Conservation (phyloP, 2,113 vertebrate genomes). For the Progne subis region DNA sequence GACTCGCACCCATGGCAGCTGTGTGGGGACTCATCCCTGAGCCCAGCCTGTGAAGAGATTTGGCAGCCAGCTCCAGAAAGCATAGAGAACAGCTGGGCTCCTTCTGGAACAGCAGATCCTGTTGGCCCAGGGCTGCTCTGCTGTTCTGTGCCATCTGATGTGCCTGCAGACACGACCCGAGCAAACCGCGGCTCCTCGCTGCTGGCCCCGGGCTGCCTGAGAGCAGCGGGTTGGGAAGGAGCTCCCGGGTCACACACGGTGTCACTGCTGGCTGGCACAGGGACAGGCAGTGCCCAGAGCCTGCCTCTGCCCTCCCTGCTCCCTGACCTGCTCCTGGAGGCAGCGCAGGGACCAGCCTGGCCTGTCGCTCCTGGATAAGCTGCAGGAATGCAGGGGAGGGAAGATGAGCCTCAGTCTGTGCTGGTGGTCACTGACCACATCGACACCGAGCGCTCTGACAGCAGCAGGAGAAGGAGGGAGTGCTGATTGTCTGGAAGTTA, state of each 20-base stretch:
- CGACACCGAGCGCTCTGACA: background rate
- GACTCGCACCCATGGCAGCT: background rate
- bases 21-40: background rate
- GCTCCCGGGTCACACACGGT: background rate
- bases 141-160: background rate
- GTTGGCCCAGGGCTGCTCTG: constrained; percentile 3
- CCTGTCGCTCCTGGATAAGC: background rate
- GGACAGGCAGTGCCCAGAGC: background rate
- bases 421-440: background rate
- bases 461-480: background rate
- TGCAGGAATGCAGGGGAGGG: background rate
- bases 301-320: background rate
- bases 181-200: background rate
- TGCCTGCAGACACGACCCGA: background rate
- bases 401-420: background rate
- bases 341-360: background rate
- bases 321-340: background rate
- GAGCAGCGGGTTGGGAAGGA: background rate
- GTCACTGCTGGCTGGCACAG: background rate
- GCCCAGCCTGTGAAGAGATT: background rate
- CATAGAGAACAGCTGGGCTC: constrained; percentile 6
- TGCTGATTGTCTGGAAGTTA: background rate
- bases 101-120: constrained; percentile 17
- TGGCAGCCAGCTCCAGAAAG: constrained; percentile 13
- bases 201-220: background rate